Base-by-base conservation (phyloP, 2,888 invertebrate species). In the Beris morrisii region DNA sequence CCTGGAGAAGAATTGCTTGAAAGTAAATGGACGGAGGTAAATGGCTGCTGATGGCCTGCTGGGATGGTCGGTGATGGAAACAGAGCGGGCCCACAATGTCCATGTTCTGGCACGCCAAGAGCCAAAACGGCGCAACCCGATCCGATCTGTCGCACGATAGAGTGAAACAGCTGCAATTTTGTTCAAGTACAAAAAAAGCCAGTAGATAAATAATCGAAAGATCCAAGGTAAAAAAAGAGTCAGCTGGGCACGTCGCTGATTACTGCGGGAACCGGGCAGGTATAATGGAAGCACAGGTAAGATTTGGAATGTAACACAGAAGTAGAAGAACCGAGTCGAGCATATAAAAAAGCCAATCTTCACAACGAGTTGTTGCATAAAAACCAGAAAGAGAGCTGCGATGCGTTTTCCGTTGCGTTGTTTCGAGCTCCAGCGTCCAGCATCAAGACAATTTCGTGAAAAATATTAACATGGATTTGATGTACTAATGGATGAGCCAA, bases 131-230 rank as follows among this genome's bases (percentile, higher is more conserved):
- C 28, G 22, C 5, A 4, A 6, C 11, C 4, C 11, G 15, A 28
- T 53, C 53, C 31, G 28, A 12, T 6, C 7, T 12, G 12, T 4
- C 31, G 3, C 31, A 12, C 22, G 65, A 65, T 55, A 38, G 50
- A 65, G 54, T 38, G 56, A 65, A 65, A 65, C 65, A 57, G 65
- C 45, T 57, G 57, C 53, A 53, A 45, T 43, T 4, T 46, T 15
- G 46, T 56, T 48, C 28, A 52, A 22, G 12, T 9, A 52, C 22
- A 7, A 12, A 53, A 53, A 38, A 9, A 38, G 9, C 2, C 38
- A 38, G 38, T 38, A 38, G 38, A 38, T 38, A 38, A 38, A 38
- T 38, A 38, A 1, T 7, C 38, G 2, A 5, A 9, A 38, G 38
- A 38, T 5, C 4, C 38, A 38, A 22, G 55, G 11, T 43, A 56